Percentiles rank a stretch among this genome's conserved stretches.
phyloP scores from a whole-genome alignment of 2,888 invertebrate genomes.

The Hypomecis punctinalis region DNA sequence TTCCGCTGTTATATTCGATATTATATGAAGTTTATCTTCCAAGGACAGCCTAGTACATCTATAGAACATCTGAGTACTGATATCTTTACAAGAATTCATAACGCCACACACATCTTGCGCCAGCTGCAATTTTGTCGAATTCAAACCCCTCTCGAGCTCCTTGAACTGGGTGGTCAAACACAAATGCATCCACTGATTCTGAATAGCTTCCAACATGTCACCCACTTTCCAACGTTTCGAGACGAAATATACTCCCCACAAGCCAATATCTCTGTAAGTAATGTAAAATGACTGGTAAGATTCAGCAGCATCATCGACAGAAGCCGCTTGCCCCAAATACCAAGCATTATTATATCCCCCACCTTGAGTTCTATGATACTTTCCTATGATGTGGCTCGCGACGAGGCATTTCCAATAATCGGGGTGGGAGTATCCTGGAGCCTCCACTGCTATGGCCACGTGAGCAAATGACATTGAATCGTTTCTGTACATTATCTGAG shows the following conservation, averaged over 20 bases:
- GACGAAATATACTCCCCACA: constrained; percentile 80
- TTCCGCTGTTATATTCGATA: constrained; percentile 14
- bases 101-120: constrained; percentile 56
- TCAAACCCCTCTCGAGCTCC: constrained; percentile 64
- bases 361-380: constrained; percentile 69
- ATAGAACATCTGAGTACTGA: constrained; percentile 67
- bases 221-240: constrained; percentile 60
- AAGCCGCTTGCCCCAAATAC: constrained; percentile 58
- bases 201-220: constrained; percentile 64
- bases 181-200: constrained; percentile 71
- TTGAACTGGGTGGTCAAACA: constrained; percentile 53
- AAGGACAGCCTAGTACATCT: constrained; percentile 52
- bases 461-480: constrained; percentile 75
- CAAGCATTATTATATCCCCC: constrained; percentile 58
- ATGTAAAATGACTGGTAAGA: constrained; percentile 75
- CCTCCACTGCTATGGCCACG: constrained; percentile 76
- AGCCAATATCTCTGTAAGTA: constrained; percentile 69
- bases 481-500: constrained; percentile 56
- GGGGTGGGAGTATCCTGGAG: constrained; percentile 62
- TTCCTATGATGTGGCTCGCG: constrained; percentile 67
- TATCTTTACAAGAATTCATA: constrained; percentile 62
- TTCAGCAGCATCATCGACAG: constrained; percentile 62
- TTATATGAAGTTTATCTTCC: constrained; percentile 6
- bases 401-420: constrained; percentile 66
- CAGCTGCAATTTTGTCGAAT: constrained; percentile 59